A percentile compares a stretch with the other conserved stretches of the same genome.
phyloP scores from a whole-genome alignment of 1,140 invertebrate species.

The silkworm (Bombyx mori) region ASM3026992v2 NC_085107.1:11306001-11306500 shows the following conservation, averaged over 20 bases:
- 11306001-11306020: conserved; percentile 51
- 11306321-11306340: conserved; percentile 15
- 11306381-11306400: conserved; percentile 6
- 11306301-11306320: conserved; percentile 3
- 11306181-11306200: conserved; percentile 57
- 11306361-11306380: conserved; percentile 20
- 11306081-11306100: conserved; percentile 43
- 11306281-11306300: no score
- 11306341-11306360: conserved; percentile 24
- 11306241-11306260: conserved; percentile 31
- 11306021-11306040: conserved; percentile 65
- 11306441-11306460: no score
- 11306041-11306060: conserved; percentile 49
- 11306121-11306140: conserved; percentile 29
- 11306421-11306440: not conserved
- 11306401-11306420: not conserved
- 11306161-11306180: conserved; percentile 67
- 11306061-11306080: conserved; percentile 47
- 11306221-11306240: conserved; percentile 32
- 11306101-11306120: conserved; percentile 16
- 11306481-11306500: no score
- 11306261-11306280: not conserved
- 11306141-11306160: conserved; percentile 70
- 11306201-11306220: conserved; percentile 49
- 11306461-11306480: no score